These are phyloP conservation scores for Apodemus agrarius DNA, from an alignment of 2,797 vertebrate species.

Conservation along the genomic window DNA sequence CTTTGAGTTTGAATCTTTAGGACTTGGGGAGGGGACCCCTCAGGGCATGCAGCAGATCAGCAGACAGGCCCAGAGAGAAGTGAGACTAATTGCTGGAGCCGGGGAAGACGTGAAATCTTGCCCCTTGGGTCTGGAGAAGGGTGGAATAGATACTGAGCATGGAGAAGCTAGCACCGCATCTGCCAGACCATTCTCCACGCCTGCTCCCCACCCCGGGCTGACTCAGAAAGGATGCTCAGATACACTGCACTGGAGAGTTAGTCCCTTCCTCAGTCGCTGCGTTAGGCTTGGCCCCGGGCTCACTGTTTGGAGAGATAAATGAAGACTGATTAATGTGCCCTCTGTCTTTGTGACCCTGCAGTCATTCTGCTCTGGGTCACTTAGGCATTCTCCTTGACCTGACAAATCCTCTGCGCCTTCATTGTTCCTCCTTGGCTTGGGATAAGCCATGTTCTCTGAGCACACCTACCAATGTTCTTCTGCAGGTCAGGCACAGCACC, in stretches of 20 bases:
- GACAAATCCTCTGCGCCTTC: background rate
- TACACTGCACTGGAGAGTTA: too few relatives aligned
- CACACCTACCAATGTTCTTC: background rate
- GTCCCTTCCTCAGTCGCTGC: background rate
- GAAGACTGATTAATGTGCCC: background rate
- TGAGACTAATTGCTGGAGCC: constrained; percentile 16
- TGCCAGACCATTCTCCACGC: background rate
- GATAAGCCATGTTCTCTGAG: background rate
- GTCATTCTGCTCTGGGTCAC: too few relatives aligned
- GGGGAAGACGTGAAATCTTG: background rate
- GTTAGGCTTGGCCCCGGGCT: background rate
- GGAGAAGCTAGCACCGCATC: fast-evolving
- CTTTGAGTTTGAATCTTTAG: background rate
- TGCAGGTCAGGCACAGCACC: background rate
- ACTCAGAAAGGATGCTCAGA: background rate
- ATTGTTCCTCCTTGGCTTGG: background rate
- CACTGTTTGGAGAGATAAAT: background rate
- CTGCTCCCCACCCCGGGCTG: background rate
- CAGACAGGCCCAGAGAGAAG: background rate
- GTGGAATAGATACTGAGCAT: background rate
- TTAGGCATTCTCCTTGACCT: background rate
- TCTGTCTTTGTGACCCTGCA: background rate
- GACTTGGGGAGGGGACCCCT: background rate
- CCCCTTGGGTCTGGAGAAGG: background rate
- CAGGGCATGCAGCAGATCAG: background rate